Evolutionary conservation across 2,113 vertebrate species (phyloP).

Genomic region (Chloebia gouldiae): DNA sequence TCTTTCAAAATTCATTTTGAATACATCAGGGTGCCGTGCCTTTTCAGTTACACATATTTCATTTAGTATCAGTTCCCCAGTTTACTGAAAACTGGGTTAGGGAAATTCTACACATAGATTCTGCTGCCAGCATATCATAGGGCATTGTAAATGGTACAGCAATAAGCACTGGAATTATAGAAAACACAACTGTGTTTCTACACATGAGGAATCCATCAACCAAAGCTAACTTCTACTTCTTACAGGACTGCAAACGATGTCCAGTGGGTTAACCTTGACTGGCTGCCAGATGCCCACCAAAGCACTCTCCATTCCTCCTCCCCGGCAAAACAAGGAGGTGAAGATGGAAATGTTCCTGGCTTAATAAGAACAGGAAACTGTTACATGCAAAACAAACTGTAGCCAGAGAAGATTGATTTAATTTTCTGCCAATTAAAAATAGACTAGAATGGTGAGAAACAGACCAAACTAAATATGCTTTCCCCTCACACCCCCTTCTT

Average conservation of each 20-base stretch:
- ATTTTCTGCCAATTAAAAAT: background rate
- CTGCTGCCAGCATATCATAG: background rate
- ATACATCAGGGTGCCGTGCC: background rate
- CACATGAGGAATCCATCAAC: background rate
- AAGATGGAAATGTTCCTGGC: background rate
- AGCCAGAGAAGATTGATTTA: background rate
- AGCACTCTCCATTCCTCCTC: background rate
- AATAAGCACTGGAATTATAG: background rate
- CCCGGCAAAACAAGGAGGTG: background rate
- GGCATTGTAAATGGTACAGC: background rate
- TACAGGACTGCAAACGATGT: background rate
- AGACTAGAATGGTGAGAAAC: background rate
- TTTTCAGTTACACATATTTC: background rate
- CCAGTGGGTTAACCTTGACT: background rate
- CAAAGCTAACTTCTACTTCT: background rate
- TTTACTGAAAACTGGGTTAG: background rate
- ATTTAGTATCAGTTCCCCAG: background rate
- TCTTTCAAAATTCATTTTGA: background rate
- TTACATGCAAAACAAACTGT: background rate
- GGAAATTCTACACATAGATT: background rate
- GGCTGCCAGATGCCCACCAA: background rate
- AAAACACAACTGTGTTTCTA: background rate
- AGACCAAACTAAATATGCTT: background rate
- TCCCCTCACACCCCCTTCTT: background rate
- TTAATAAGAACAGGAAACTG: background rate